phyloP scores from a whole-genome alignment of 2,797 vertebrate genomes.

The Catamblyrhynchus diadema region DNA sequence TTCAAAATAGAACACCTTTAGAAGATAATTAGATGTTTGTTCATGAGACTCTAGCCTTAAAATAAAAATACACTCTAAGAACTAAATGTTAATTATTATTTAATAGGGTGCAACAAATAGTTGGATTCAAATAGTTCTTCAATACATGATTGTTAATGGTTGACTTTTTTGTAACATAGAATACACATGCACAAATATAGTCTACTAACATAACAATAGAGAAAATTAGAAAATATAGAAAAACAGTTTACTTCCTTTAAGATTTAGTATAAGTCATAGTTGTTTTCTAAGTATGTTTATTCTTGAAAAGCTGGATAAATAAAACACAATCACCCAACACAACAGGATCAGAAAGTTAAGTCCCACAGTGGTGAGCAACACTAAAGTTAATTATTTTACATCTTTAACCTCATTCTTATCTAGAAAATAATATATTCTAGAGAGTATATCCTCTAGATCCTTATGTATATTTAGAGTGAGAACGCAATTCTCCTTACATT shows the following conservation, averaged over 20 bases:
- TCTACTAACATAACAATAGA: not conserved
- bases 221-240: not conserved
- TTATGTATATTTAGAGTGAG: not conserved
- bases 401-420: not conserved
- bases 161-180: not conserved
- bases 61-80: not conserved
- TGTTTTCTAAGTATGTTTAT: not conserved
- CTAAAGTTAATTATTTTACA: not conserved
- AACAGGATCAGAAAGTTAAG: not conserved
- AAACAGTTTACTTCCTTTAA: not conserved
- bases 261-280: not conserved
- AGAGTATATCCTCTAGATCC: not conserved
- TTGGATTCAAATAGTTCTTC: not conserved
- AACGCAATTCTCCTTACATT: not conserved
- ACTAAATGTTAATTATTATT: not conserved
- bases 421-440: not conserved
- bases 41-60: not conserved
- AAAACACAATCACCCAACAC: not conserved
- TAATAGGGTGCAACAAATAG: not conserved
- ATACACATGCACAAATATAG: not conserved
- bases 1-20: not conserved
- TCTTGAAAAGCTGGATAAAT: not conserved
- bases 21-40: not conserved
- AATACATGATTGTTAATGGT: rapidly evolving
- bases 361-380: not conserved